Conservation (phyloP, 2,113 vertebrate genomes). For the Neolamprologus brichardi region DNA sequence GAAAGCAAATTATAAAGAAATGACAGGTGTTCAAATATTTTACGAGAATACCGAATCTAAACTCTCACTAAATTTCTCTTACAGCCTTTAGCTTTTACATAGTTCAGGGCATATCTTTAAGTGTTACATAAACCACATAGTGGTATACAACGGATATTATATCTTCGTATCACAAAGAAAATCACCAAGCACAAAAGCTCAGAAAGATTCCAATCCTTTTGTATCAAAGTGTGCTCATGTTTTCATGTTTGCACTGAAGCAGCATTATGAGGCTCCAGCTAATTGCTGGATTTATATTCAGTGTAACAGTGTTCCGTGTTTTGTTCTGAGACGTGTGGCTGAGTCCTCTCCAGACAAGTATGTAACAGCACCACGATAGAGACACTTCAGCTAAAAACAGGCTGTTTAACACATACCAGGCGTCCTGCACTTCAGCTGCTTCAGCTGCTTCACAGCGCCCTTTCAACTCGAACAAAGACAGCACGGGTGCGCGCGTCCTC, state of each 20-base stretch:
- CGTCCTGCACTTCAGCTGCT: conserved; percentile 20
- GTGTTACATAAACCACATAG: neutral
- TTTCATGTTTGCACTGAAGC: neutral
- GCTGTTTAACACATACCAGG: conserved; percentile 24
- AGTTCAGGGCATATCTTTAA: neutral
- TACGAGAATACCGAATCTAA: neutral
- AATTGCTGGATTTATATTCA: neutral
- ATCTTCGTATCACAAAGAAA: neutral
- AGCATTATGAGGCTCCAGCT: neutral
- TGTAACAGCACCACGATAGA: neutral
- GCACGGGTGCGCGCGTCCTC: neutral
- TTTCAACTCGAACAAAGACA: conserved; percentile 19
- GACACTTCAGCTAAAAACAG: conserved; percentile 42
- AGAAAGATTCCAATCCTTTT: neutral
- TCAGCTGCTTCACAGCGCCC: conserved; percentile 19
- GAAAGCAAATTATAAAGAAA: neutral
- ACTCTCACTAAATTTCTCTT: neutral
- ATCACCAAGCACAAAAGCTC: neutral
- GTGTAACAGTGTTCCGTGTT: neutral
- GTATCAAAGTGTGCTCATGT: neutral
- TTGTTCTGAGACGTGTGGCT: neutral
- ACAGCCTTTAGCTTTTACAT: neutral
- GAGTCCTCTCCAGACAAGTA: conserved; percentile 15
- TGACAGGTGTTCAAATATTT: neutral
- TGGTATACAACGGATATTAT: neutral